These are phyloP conservation scores for Polydrusus pterygomalis DNA, from an alignment of 2,888 invertebrate genomes.

Conservation along the genomic window DNA sequence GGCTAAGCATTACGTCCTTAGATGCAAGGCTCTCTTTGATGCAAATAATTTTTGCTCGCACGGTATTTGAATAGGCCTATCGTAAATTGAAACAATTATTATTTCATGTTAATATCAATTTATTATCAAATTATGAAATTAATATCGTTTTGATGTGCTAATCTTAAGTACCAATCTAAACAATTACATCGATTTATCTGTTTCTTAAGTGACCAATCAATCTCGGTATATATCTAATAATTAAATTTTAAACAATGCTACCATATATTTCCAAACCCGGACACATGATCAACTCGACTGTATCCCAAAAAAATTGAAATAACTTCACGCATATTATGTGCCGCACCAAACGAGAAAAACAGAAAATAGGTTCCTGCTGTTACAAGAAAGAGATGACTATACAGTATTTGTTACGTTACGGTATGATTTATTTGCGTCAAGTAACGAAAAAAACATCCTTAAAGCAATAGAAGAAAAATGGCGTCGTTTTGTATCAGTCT, in stretches of 20 bases:
- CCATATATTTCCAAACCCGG: slow-evolving; percentile 47
- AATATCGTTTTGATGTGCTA: slow-evolving; percentile 13
- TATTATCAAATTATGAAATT: slow-evolving; percentile 22
- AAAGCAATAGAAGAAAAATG: slow-evolving; percentile 36
- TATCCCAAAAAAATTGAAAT: slow-evolving; percentile 48
- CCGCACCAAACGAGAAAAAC: slow-evolving; percentile 37
- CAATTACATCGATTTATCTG: slow-evolving; percentile 29
- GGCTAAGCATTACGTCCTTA: too few relatives aligned
- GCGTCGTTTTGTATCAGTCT: slow-evolving; percentile 40
- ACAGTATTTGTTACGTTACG: slow-evolving; percentile 34
- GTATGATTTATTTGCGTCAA: slow-evolving; percentile 47
- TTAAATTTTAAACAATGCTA: slow-evolving; percentile 45
- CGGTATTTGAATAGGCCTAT: too few relatives aligned
- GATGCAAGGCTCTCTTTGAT: too few relatives aligned
- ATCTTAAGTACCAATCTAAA: slow-evolving; percentile 31
- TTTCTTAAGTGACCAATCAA: slow-evolving; percentile 41
- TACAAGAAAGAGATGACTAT: slow-evolving; percentile 1
- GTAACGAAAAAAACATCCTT: slow-evolving; percentile 39
- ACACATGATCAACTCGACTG: slow-evolving; percentile 34
- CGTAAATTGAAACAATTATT: too few relatives aligned
- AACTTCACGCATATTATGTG: slow-evolving; percentile 47
- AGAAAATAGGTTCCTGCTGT: slow-evolving; percentile 11
- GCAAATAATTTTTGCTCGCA: too few relatives aligned
- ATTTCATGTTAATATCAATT: too few relatives aligned
- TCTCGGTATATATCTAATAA: slow-evolving; percentile 35